phyloP scores from a whole-genome alignment of 1,140 invertebrate species.

The Octopus sinensis region DNA sequence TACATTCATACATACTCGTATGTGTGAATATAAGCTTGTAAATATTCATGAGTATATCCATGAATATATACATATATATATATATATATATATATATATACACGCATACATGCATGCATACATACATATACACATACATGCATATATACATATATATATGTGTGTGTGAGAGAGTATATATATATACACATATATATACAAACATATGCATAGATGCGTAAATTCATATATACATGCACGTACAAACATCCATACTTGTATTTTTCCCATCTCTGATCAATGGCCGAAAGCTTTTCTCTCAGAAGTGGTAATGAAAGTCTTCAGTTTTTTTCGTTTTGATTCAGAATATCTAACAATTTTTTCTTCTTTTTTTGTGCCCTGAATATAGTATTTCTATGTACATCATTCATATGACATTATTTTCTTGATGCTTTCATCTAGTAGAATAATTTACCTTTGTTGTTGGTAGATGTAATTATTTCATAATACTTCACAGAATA shows the following conservation, averaged over 20 bases:
- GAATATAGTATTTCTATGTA: too few relatives aligned
- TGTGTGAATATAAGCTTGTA: not conserved
- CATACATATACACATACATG: not conserved
- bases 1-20: not conserved
- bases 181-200: not conserved
- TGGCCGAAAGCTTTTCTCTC: too few relatives aligned
- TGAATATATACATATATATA: not conserved
- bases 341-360: too few relatives aligned
- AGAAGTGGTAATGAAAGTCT: too few relatives aligned
- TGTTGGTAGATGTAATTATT: too few relatives aligned
- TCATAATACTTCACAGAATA: too few relatives aligned
- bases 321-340: too few relatives aligned
- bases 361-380: too few relatives aligned
- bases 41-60: not conserved
- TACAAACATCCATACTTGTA: not conserved
- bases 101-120: not conserved
- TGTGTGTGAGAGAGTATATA: not conserved
- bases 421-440: too few relatives aligned
- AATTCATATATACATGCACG: not conserved
- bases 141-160: not conserved
- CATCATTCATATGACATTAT: too few relatives aligned
- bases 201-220: not conserved
- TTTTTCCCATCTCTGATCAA: not conserved
- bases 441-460: too few relatives aligned
- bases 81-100: not conserved